phyloP scores from a whole-genome alignment of 2,888 invertebrate species.

The Watsonalla cultraria region DNA sequence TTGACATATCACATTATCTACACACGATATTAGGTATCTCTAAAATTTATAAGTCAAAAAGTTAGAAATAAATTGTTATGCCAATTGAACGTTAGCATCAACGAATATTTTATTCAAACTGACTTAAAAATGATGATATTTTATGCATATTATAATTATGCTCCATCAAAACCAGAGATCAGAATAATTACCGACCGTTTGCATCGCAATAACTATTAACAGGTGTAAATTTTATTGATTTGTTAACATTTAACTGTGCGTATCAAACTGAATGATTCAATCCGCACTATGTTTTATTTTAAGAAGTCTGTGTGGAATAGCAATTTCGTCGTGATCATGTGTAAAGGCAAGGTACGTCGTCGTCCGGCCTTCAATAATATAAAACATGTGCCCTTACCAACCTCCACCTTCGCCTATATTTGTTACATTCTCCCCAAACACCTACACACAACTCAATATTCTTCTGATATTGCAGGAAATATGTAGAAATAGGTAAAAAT shows the following conservation, averaged over 20 bases:
- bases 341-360: conserved; percentile 57
- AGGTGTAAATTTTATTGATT: conserved; percentile 5
- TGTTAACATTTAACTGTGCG: conserved; percentile 2
- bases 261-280: conserved; percentile 1
- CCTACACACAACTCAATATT: conserved; percentile 17
- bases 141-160: neutral
- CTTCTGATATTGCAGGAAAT: neutral
- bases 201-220: conserved; percentile 6
- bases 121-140: neutral
- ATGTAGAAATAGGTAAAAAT: neutral
- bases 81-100: conserved; percentile 3
- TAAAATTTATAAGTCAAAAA: neutral
- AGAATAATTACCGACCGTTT: conserved; percentile 7
- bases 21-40: neutral
- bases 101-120: neutral
- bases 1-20: conserved; percentile 16
- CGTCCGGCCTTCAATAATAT: conserved; percentile 68
- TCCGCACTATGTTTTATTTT: neutral
- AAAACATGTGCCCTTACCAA: conserved; percentile 60
- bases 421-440: conserved; percentile 44
- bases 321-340: conserved; percentile 35
- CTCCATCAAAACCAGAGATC: conserved; percentile 7
- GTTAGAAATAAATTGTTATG: neutral
- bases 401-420: conserved; percentile 37
- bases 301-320: conserved; percentile 12